Evolutionary conservation across 2,797 vertebrate genomes (phyloP).

Genomic region (Micropoecilia bifurca): DNA sequence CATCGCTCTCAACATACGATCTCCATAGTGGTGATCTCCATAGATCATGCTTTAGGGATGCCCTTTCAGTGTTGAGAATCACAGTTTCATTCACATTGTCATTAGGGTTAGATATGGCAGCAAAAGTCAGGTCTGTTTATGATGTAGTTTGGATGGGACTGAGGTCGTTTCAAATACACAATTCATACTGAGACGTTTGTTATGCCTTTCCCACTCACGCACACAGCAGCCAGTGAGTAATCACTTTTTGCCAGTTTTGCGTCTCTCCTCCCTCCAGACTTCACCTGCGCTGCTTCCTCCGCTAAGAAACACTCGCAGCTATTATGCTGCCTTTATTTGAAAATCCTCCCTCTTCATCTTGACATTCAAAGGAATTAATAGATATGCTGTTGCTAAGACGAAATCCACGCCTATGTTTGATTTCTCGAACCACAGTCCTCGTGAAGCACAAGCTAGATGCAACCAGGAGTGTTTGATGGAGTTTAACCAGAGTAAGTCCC

Average conservation of each 20-base stretch:
- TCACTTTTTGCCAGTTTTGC: constrained; percentile 44
- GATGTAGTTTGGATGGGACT: constrained; percentile 66
- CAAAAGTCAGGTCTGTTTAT: constrained; percentile 51
- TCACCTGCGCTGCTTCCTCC: constrained; percentile 4
- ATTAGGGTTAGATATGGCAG: constrained; percentile 1
- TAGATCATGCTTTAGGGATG: background rate
- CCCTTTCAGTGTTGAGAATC: background rate
- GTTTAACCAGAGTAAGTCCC: constrained; percentile 74
- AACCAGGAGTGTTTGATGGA: constrained; percentile 67
- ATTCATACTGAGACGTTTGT: constrained; percentile 66
- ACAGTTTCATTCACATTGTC: background rate
- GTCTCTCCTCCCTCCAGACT: constrained; percentile 26
- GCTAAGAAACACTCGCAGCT: constrained; percentile 9
- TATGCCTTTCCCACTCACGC: constrained; percentile 66
- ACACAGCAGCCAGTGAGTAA: constrained; percentile 65
- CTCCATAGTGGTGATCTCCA: background rate
- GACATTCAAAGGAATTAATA: constrained; percentile 59
- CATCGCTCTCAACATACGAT: background rate
- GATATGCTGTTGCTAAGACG: constrained; percentile 55
- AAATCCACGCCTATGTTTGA: constrained; percentile 71
- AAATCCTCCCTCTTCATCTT: constrained; percentile 35
- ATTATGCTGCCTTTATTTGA: constrained; percentile 15
- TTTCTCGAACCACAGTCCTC: constrained; percentile 61
- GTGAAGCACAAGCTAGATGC: constrained; percentile 68
- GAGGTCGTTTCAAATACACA: constrained; percentile 71